phyloP scores from a whole-genome alignment of 2,113 vertebrate genomes.

The Menidia beryllina region DNA sequence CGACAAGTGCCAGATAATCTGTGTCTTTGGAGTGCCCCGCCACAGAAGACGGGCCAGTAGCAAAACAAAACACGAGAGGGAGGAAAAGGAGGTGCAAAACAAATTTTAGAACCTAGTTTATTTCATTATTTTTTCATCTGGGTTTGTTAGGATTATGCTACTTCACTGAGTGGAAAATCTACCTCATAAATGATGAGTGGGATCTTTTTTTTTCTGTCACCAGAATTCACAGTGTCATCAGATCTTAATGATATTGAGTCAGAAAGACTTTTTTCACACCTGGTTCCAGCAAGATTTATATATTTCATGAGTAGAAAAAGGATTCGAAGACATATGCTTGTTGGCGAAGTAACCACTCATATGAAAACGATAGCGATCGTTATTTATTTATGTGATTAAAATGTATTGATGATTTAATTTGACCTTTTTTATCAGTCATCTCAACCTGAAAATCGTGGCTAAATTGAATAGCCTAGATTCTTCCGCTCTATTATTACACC shows the following conservation, averaged over 20 bases:
- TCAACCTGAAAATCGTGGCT: no score
- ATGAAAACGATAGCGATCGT: background rate
- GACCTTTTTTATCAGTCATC: no score
- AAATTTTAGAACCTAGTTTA: conserved; percentile 25
- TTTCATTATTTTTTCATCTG: conserved; percentile 42
- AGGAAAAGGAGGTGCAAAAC: conserved; percentile 5
- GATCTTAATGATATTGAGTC: background rate
- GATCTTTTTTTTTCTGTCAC: no score
- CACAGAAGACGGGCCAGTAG: conserved; percentile 85
- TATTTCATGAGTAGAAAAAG: no score
- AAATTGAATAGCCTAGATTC: no score
- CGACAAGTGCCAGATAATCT: conserved; percentile 95
- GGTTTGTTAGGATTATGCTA: conserved; percentile 37
- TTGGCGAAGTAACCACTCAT: background rate
- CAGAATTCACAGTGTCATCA: no score
- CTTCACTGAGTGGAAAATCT: conserved; percentile 31
- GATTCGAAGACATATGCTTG: no score
- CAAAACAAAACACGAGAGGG: conserved; percentile 60
- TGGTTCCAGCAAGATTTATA: no score
- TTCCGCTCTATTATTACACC: no score
- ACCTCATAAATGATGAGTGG: no score
- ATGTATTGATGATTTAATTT: no score
- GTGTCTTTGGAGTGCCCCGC: conserved; percentile 90
- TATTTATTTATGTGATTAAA: no score
- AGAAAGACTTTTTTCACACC: background rate